Evolutionary conservation across 2,888 invertebrate genomes (phyloP), one percentile per base, ranked within the genome.

Genomic region (Drosophila basisetae): DNA sequence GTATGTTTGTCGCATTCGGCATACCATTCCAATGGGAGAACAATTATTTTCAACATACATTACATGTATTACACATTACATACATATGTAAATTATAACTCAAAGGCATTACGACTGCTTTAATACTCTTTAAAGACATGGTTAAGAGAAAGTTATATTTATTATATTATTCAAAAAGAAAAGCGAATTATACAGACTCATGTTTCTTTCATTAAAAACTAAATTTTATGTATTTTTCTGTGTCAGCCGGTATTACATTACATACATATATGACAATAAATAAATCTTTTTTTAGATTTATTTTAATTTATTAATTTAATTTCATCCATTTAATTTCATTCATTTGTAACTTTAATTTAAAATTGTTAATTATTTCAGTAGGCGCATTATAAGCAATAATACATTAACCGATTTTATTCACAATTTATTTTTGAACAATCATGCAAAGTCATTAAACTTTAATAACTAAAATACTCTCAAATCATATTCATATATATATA

Each of bases 21-120:
- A 25, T 37, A 37, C 47, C 28, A 16, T 74, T 74, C 62, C 49
- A 78, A 5, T 64, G 56, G 54, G 50, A 61, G 55, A 50, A 41
- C 55, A 41, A 66, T 11, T 30, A 35, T 50, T 37, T 30, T 10
- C 43, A 22, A 28, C 30, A n/a, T 28, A 18, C 22, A 22, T 22
- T 22, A 22, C 22, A 22, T 22, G 22, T 22, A 31, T n/a, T 35
- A 22, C 4, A 22, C 22, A 22, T 7, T 16, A 22, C 5, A 9
- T 18, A 35, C 31, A 56, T n/a, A 16, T 33, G 11, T 13, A 2
- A 16, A 28, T 2, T 52, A 6, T 11, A 11, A 18, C 11, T 39
- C 33, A 56, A n/a, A 13, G 1, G 5, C 1, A 28, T 16, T 11
- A 9, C 2, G 56, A 47, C 52, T n/a, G 2, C 1, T 10, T 11